Evolutionary conservation across 2,888 invertebrate genomes (phyloP), one percentile per base, ranked within the genome.

Genomic region (Drosophila peninsularis): DNA sequence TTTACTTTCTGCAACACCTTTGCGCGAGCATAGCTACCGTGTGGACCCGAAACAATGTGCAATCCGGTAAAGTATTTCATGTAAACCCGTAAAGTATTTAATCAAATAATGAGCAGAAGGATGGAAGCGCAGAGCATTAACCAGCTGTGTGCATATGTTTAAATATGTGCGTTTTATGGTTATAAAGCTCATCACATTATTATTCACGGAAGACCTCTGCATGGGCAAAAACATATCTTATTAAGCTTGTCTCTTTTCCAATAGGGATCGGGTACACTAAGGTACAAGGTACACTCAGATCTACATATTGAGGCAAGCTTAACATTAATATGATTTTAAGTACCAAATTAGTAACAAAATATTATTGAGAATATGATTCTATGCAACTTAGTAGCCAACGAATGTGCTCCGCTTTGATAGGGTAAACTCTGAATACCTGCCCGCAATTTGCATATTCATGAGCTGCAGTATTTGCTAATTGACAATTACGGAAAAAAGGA

Each of bases 401-500:
- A 27, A 79, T 63, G 71, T 66, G 49, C 75, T 21, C 32, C 4
- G 30, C 14, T 4, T 27, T 7, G 13, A 34, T 36, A 27, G 27
- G 9, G 54, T 62, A 70, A 14, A 45, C 42, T 34, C 45, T 50
- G 53, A 63, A 75, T 62, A 73, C 75, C 36, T 61, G 44, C 27
- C 19, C 41, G 58, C 61, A 66, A 88, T 84, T 85, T 84, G 77
- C 80, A 84, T 84, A 88, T 84, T 88, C 88, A 84, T 85, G 82
- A 82, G 85, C 82, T 73, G 74, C 78, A 77, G 79, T 82, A 84
- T 88, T 82, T 88, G 82, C 85, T 85, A 88, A 84, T 84, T 87
- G 84, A 75, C 82, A 83, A 71, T 78, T 78, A 62, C 65, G 72
- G 63, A 78, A 82, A 69, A 47, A 45, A 32, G 3, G 3, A 47